phyloP scores from a whole-genome alignment of 2,113 vertebrate genomes.

The Dromiciops gliroides region DNA sequence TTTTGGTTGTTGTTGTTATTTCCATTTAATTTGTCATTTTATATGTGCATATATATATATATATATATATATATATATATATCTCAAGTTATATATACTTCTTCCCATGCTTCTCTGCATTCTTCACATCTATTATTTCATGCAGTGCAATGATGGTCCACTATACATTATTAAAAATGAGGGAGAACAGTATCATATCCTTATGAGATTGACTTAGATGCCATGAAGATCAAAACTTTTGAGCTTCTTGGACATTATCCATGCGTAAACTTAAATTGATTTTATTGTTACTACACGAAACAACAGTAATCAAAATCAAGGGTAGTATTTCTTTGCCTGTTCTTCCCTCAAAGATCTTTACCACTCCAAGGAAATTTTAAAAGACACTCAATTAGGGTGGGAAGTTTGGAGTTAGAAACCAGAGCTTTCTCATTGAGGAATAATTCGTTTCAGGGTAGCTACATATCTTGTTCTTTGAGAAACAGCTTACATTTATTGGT shows the following conservation, averaged over 20 bases:
- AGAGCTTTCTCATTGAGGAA: not conserved
- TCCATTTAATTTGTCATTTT: not conserved
- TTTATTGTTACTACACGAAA: not conserved
- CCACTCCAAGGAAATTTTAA: not conserved
- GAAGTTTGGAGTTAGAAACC: not conserved
- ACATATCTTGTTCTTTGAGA: not conserved
- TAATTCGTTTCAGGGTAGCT: not conserved
- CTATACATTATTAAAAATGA: not conserved
- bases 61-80: not conserved
- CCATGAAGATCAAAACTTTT: not conserved
- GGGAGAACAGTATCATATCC: not conserved
- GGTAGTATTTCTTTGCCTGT: not conserved
- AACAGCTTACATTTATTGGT: not conserved
- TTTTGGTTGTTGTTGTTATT: not conserved
- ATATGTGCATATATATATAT: too few species aligned
- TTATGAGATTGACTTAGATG: not conserved
- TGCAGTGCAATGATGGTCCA: not conserved
- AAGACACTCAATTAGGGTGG: not conserved
- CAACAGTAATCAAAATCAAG: not conserved
- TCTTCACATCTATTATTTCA: not conserved
- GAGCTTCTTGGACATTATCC: not conserved
- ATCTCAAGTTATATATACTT: not conserved
- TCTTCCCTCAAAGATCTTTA: not conserved
- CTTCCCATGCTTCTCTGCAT: not conserved
- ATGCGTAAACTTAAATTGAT: not conserved